A percentile compares a stretch with the other conserved stretches of the same genome.
These are phyloP conservation scores for Notechis scutatus DNA, from an alignment of 2,113 vertebrate genomes.

Conservation along the genomic window DNA sequence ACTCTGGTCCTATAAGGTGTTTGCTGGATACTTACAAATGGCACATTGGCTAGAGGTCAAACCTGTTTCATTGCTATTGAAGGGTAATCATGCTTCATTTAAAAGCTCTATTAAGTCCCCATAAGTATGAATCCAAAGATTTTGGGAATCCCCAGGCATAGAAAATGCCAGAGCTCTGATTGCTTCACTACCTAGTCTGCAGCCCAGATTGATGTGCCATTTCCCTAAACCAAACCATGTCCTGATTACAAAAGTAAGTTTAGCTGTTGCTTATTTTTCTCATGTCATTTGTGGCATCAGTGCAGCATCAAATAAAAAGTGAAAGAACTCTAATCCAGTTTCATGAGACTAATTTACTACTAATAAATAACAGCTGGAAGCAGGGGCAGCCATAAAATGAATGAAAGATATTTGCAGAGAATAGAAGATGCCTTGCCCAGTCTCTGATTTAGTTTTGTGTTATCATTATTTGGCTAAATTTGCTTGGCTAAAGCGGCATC, in stretches of 20 bases:
- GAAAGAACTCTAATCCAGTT: background rate
- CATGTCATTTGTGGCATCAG: background rate
- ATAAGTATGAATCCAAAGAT: background rate
- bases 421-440: background rate
- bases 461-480: background rate
- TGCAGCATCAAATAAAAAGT: background rate
- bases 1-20: slow-evolving; percentile 5
- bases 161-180: background rate
- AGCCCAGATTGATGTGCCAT: background rate
- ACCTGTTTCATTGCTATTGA: slow-evolving; percentile 2
- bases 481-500: background rate
- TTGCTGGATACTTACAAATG: slow-evolving; percentile 40
- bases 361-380: background rate
- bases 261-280: background rate
- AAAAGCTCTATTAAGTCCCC: background rate
- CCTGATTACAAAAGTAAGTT: background rate
- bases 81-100: slow-evolving; percentile 17
- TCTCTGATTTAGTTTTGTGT: background rate
- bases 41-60: slow-evolving; percentile 20
- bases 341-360: background rate
- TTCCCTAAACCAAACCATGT: background rate
- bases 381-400: background rate
- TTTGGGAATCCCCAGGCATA: background rate
- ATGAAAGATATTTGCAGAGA: background rate
- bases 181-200: background rate